These are phyloP conservation scores for Bellardia bayeri DNA, from an alignment of 2,888 invertebrate genomes.

Conservation along the genomic window DNA sequence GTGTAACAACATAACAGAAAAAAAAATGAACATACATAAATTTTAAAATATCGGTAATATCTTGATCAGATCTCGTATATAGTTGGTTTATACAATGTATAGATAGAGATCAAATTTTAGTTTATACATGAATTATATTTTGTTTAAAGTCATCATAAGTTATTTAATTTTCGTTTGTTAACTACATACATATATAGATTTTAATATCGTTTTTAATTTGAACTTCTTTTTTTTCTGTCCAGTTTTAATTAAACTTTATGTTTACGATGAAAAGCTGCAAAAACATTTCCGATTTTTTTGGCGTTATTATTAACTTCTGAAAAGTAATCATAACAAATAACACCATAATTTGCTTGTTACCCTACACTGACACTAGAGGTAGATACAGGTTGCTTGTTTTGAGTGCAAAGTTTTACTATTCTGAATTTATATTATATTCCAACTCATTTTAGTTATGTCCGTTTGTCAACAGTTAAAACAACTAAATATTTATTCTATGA, in stretches of 20 bases:
- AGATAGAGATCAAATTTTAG: background rate
- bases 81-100: background rate
- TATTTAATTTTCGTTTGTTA: background rate
- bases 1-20: too few species aligned
- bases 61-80: too few species aligned
- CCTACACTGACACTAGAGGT: too few species aligned
- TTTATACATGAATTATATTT: background rate
- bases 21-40: too few species aligned
- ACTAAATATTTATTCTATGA: too few species aligned
- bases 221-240: background rate
- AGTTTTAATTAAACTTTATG: conserved; percentile 1
- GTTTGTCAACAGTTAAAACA: too few species aligned
- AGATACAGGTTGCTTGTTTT: too few species aligned
- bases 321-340: background rate
- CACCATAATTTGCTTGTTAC: too few species aligned
- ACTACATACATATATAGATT: background rate
- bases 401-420: too few species aligned
- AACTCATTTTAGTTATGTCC: too few species aligned
- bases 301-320: background rate
- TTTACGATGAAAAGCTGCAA: background rate
- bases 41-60: too few species aligned
- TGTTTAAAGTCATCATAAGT: background rate
- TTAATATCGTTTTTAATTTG: background rate
- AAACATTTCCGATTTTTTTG: background rate
- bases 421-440: too few species aligned